Evolutionary conservation across 2,797 vertebrate genomes (phyloP), one percentile per base, ranked within the genome.

Genomic region (Lophius americanus): DNA sequence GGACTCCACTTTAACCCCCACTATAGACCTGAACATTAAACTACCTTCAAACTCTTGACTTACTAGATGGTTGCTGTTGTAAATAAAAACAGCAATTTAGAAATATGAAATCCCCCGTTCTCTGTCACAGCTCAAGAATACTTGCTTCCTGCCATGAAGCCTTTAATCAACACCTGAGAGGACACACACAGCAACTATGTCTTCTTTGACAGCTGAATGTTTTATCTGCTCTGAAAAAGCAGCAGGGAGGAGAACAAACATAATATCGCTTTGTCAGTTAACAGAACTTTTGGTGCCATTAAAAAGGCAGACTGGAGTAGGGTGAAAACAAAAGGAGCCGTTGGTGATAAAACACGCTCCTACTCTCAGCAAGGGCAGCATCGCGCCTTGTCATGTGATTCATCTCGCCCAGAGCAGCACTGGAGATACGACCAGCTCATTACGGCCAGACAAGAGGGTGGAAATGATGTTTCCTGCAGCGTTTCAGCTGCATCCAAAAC

Each of bases 401-500:
- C 32, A 64, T 67, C 37, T 50, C 35, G 7, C 14, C 52, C 33
- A 12, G n/a, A 68, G 51, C 56, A 60, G 4, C 13, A 43, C 12
- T 0, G 8, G 0, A 13, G 48, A 63, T 52, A 51, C n/a, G 62
- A 51, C 10, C 49, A 54, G 36, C 6, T 70, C 37, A 70, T 57
- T 57, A 35, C 11, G 9, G 41, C 55, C 7, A 0, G 11, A 7
- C 11, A 39, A 0, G n/a, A 38, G 63, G 46, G 5, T 35, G 7
- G 5, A 42, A 64, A 43, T 50, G 3, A 74, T 58, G 44, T 60
- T 36, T 33, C 33, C 23, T n/a, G 48, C 23, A 53, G 47, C 12
- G 4, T 50, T 70, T 76, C 52, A 57, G 35, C 53, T 51, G 33
- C 54, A 59, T 9, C 11, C 2, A n/a, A 14, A 51, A 54, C 42